These are phyloP conservation scores for Hirtodrosophila duncani DNA, from an alignment of 2,888 invertebrate genomes.

Conservation along the genomic window DNA sequence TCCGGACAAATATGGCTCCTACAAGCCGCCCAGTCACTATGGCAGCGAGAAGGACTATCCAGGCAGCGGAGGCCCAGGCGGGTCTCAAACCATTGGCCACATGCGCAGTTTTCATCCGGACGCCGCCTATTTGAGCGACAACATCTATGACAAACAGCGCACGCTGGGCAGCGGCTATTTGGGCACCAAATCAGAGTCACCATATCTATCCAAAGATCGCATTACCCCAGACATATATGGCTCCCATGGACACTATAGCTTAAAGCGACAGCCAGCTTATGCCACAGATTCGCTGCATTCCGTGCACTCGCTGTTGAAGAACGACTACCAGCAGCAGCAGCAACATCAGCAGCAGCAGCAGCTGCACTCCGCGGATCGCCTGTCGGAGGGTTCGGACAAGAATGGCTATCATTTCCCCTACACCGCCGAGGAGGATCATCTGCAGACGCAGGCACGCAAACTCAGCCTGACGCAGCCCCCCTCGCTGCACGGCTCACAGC, in stretches of 20 bases:
- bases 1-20: conserved; percentile 76
- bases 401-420: conserved; percentile 92
- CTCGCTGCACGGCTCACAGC: conserved; percentile 65
- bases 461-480: conserved; percentile 62
- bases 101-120: conserved; percentile 77
- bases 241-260: conserved; percentile 75
- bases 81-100: conserved; percentile 77
- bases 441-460: conserved; percentile 76
- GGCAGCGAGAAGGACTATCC: conserved; percentile 77
- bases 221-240: conserved; percentile 78
- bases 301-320: conserved; percentile 77
- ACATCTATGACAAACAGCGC: conserved; percentile 77
- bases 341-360: conserved; percentile 75
- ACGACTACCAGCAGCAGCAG: conserved; percentile 78
- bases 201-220: conserved; percentile 77
- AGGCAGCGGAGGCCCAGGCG: conserved; percentile 53
- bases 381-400: conserved; percentile 86
- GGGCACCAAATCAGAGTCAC: conserved; percentile 75
- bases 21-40: conserved; percentile 76
- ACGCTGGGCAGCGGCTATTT: conserved; percentile 73
- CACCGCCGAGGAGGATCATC: conserved; percentile 89
- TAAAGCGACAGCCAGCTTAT: conserved; percentile 74
- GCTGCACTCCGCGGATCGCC: conserved; percentile 81
- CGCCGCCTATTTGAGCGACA: conserved; percentile 75
- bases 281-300: conserved; percentile 76